phyloP scores from a whole-genome alignment of 2,113 vertebrate species.

The Pyrgilauda ruficollis region DNA sequence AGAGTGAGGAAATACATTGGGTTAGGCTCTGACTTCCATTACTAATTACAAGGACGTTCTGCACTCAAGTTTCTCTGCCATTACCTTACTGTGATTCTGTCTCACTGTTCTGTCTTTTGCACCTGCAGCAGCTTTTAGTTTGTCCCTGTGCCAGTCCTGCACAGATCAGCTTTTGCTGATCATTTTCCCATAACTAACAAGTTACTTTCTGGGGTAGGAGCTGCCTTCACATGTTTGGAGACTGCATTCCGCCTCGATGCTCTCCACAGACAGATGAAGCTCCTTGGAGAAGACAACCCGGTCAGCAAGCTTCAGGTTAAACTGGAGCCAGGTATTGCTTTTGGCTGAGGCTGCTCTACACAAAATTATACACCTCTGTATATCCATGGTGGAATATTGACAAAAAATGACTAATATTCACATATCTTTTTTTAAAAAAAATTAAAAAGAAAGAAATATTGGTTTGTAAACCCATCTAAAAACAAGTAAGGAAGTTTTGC shows the following conservation, averaged over 20 bases:
- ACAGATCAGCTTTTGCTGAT: neutral
- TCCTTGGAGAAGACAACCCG: slow-evolving; percentile 91
- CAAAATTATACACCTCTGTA: neutral
- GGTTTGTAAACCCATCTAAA: neutral
- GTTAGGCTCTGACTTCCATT: neutral
- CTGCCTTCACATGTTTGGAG: slow-evolving; percentile 93
- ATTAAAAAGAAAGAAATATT: neutral
- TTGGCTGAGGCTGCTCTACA: neutral
- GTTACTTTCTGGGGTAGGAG: slow-evolving; percentile 72
- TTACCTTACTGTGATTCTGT: neutral
- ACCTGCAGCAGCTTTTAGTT: neutral
- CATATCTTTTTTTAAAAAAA: neutral
- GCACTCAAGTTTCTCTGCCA: neutral
- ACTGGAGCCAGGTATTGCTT: slow-evolving; percentile 88
- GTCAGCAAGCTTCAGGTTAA: slow-evolving; percentile 95
- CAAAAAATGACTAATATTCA: neutral
- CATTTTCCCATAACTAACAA: neutral
- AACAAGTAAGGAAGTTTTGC: neutral
- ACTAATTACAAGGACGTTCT: neutral
- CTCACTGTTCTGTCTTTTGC: neutral
- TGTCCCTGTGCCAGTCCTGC: neutral
- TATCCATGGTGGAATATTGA: neutral
- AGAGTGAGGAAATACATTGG: neutral
- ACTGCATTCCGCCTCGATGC: slow-evolving; percentile 93
- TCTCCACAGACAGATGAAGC: slow-evolving; percentile 92